phyloP scores from a whole-genome alignment of 2,113 vertebrate genomes.

The Geococcyx californianus region DNA sequence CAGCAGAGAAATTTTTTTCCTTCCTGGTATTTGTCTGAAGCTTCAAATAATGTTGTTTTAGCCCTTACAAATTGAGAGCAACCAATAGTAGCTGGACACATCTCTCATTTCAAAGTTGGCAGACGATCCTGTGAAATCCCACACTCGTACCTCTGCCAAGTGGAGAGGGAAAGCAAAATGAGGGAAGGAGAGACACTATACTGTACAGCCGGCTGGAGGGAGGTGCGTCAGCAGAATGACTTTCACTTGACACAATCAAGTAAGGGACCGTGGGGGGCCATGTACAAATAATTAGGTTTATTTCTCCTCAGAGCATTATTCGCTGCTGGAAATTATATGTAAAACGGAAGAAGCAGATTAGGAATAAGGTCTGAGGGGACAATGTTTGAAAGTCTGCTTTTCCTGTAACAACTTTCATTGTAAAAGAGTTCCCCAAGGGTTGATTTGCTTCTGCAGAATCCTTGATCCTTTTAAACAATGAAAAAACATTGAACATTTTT shows the following conservation, averaged over 20 bases:
- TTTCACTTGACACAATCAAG: background rate
- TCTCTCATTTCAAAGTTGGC: slow-evolving; percentile 40
- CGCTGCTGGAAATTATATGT: background rate
- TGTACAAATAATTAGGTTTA: background rate
- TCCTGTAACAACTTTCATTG: background rate
- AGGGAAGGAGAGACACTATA: background rate
- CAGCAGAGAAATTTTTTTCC: background rate
- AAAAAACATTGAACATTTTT: background rate
- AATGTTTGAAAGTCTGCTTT: background rate
- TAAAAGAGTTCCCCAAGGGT: background rate
- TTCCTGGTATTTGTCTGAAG: slow-evolving; percentile 54
- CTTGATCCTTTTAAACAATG: background rate
- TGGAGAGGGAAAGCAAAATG: background rate
- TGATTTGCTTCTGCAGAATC: background rate
- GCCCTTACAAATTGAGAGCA: background rate
- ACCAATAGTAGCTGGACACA: slow-evolving; percentile 19
- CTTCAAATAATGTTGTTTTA: slow-evolving; percentile 56
- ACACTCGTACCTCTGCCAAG: background rate
- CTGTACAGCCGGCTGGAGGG: background rate
- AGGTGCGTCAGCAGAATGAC: slow-evolving; percentile 34
- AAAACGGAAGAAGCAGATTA: background rate
- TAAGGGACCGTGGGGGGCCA: background rate
- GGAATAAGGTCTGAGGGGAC: background rate
- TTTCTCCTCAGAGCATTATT: slow-evolving; percentile 21
- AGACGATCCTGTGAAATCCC: slow-evolving; percentile 26